Evolutionary conservation across 2,888 invertebrate genomes (phyloP).

Genomic region (Marronus borbonicus): DNA sequence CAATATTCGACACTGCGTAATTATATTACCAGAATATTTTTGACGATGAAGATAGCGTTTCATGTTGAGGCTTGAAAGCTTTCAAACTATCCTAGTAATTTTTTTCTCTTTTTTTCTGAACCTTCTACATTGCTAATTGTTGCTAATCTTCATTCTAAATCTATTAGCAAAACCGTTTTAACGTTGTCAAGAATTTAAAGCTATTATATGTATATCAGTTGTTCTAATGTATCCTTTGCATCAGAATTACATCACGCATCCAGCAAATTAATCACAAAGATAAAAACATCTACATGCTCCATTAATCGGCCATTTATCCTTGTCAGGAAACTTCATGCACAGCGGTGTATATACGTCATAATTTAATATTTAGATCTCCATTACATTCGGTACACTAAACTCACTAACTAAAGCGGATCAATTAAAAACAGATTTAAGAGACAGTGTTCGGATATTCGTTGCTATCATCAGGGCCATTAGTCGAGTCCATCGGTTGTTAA

Average conservation of each 20-base stretch:
- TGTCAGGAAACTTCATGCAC: slow-evolving; percentile 4
- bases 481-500: neutral
- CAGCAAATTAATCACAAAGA: neutral
- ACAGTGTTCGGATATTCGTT: neutral
- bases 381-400: too few species aligned
- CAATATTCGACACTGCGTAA: too few species aligned
- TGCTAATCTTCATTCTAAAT: too few species aligned
- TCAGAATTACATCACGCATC: neutral
- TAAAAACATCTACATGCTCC: neutral
- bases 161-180: too few species aligned
- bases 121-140: too few species aligned
- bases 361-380: slow-evolving; percentile 8
- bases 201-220: neutral
- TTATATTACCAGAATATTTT: too few species aligned
- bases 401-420: slow-evolving; percentile 13
- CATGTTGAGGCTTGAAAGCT: too few species aligned
- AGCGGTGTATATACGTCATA: neutral
- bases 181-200: too few species aligned
- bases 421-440: slow-evolving; percentile 37
- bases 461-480: neutral
- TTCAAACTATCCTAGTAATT: too few species aligned
- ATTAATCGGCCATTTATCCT: slow-evolving; percentile 8
- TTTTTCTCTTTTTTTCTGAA: too few species aligned
- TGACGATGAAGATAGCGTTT: too few species aligned
- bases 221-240: neutral